Evolutionary conservation across 2,113 vertebrate species (phyloP), one percentile per base, ranked within the genome.

Genomic region (Thunnus thynnus): DNA sequence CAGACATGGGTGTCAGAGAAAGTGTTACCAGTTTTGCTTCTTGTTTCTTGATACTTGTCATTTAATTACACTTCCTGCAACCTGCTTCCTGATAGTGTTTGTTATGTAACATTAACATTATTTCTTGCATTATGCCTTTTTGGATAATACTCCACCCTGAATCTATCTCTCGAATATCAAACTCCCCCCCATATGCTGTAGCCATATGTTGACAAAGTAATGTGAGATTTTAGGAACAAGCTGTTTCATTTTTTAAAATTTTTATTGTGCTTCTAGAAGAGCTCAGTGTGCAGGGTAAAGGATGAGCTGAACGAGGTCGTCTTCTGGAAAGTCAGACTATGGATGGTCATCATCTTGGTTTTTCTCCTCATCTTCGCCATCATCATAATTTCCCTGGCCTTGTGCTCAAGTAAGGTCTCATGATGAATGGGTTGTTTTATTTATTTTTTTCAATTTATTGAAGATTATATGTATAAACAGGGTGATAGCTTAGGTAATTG

Each of bases 361-460:
- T 0, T 94, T 0, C 0, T 84, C 50, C 0, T 88, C 66, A 64
- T 95, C 22, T 0, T 48, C 0, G 3, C 54, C 18, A 16, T 91
- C 16, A 83, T 94, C 27, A 0, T 79, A 1, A 27, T 90, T 36
- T 76, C 92, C 0, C 0, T 94, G 27, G 2, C 7, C 2, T 1
- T 91, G n/a, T 94, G 85, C 22, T 30, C 82, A 86, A 89, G 95
- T 96, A 92, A 50, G 8, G 7, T 36, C 44, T 18, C 3, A 13
- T 17, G 2, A 44, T 7, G 41, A 16, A 2, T 32, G 25, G 52
- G 36, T 9, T 41, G 36, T 41, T 9, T 41, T 41, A 8, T 41
- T 41, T 41, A 41, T 9, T 10, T 41, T 2, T 7, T 41, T 41
- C 7, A 41, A 6, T 58, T 72, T 52, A 55, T 66, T 52, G 55